Conservation (phyloP, 2,888 invertebrate species). For the Noctua janthina region DNA sequence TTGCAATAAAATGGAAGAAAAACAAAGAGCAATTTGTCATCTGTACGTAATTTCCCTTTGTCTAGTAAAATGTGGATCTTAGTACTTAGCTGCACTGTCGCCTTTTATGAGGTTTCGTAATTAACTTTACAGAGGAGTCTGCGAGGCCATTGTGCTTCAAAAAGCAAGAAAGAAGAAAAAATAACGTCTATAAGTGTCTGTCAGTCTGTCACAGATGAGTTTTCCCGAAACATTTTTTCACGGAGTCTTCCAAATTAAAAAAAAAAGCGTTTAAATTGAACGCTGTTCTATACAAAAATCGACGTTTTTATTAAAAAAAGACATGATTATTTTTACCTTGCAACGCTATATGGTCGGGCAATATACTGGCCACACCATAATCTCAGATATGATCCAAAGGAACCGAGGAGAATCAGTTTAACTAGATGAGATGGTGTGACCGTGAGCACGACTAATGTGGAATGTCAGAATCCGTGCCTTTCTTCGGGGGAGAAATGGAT, state of each 20-base stretch:
- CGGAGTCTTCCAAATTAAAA: background rate
- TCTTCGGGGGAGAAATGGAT: conserved; percentile 23
- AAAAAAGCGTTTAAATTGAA: background rate
- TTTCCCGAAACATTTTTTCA: background rate
- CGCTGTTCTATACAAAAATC: background rate
- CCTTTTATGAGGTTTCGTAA: background rate
- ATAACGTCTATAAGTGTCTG: background rate
- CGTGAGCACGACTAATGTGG: conserved; percentile 53
- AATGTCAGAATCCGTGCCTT: conserved; percentile 42
- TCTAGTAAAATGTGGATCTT: background rate
- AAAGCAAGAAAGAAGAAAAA: background rate
- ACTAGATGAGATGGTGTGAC: conserved; percentile 46
- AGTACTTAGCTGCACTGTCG: background rate
- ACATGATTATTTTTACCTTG: background rate
- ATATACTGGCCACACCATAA: conserved; percentile 2
- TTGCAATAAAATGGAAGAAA: background rate
- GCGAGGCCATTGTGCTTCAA: background rate
- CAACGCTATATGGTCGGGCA: background rate
- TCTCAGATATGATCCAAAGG: conserved; percentile 51
- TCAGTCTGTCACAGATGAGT: background rate
- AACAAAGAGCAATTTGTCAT: conserved; percentile 7
- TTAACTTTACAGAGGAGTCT: background rate
- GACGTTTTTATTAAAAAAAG: background rate
- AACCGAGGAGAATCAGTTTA: conserved; percentile 50
- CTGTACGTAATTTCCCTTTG: conserved; percentile 3